Percentiles rank a stretch among this genome's conserved stretches.
Evolutionary conservation across 2,797 vertebrate species (phyloP).

Genomic region (Agapornis canus): DNA sequence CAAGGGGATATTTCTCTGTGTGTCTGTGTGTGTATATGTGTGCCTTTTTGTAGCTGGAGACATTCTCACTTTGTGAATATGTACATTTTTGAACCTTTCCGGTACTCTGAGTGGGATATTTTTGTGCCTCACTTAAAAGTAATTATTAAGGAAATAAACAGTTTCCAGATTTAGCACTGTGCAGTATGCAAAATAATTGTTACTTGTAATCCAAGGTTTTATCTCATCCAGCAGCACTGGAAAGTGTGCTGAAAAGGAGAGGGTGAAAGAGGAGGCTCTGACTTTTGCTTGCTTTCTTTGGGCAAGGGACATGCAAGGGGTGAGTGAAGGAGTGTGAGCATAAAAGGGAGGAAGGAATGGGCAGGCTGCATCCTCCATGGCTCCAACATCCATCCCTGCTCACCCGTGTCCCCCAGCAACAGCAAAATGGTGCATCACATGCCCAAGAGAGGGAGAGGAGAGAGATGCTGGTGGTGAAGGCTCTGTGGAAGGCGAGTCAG

Average conservation of each 20-base stretch:
- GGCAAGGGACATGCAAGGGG: background rate
- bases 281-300: background rate
- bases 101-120: background rate
- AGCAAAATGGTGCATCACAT: rapidly evolving
- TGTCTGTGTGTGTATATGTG: background rate
- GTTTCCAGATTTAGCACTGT: conserved; percentile 37
- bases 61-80: background rate
- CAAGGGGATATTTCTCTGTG: background rate
- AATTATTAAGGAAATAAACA: conserved; percentile 45
- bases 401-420: background rate
- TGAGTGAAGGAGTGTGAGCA: background rate
- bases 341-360: background rate
- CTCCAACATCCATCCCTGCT: background rate
- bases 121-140: conserved; percentile 10
- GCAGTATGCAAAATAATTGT: background rate
- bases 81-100: background rate
- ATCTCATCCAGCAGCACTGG: background rate
- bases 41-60: background rate
- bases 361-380: background rate
- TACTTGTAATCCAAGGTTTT: background rate
- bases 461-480: background rate
- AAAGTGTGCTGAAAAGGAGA: background rate
- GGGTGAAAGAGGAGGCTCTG: background rate
- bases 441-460: background rate
- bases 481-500: background rate